Evolutionary conservation across 2,888 invertebrate genomes (phyloP).

Genomic region (Nomada goodeniana): DNA sequence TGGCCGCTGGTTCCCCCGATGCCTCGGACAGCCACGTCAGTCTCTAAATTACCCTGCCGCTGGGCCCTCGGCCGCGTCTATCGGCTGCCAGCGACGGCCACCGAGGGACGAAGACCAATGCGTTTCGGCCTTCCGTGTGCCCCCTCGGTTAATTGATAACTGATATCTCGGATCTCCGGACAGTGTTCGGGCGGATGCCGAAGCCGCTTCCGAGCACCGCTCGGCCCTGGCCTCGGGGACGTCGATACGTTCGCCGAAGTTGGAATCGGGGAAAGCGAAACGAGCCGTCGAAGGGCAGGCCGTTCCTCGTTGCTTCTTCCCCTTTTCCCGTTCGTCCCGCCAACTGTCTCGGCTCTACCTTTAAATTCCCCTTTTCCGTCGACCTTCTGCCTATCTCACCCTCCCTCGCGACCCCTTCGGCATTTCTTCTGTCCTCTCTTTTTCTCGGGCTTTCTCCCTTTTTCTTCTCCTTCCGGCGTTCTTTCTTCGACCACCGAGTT

Average conservation of each 20-base stretch:
- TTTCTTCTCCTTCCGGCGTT: slow-evolving; percentile 62
- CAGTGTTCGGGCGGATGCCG: slow-evolving; percentile 49
- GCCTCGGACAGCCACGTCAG: slow-evolving; percentile 76
- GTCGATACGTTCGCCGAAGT: not conserved
- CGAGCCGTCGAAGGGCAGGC: not conserved
- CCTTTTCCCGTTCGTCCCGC: slow-evolving; percentile 42
- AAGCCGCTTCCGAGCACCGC: not conserved
- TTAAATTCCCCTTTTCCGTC: slow-evolving; percentile 41
- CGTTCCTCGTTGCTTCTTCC: not conserved
- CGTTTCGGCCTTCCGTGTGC: slow-evolving; percentile 75
- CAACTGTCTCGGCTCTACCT: slow-evolving; percentile 54
- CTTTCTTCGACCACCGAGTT: slow-evolving; percentile 58
- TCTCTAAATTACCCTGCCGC: slow-evolving; percentile 80
- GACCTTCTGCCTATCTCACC: slow-evolving; percentile 33
- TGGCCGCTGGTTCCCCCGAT: slow-evolving; percentile 53
- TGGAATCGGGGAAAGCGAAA: slow-evolving; percentile 17
- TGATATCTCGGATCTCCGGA: slow-evolving; percentile 79
- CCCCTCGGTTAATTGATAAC: slow-evolving; percentile 81
- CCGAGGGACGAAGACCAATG: slow-evolving; percentile 73
- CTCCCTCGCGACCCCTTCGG: not conserved
- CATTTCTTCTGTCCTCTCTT: slow-evolving; percentile 4
- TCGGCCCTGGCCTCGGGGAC: not conserved
- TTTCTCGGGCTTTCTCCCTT: slow-evolving; percentile 43
- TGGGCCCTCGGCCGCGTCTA: slow-evolving; percentile 57
- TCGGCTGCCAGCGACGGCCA: slow-evolving; percentile 61